phyloP scores from a whole-genome alignment of 2,797 vertebrate species.

The Macropodus opercularis region DNA sequence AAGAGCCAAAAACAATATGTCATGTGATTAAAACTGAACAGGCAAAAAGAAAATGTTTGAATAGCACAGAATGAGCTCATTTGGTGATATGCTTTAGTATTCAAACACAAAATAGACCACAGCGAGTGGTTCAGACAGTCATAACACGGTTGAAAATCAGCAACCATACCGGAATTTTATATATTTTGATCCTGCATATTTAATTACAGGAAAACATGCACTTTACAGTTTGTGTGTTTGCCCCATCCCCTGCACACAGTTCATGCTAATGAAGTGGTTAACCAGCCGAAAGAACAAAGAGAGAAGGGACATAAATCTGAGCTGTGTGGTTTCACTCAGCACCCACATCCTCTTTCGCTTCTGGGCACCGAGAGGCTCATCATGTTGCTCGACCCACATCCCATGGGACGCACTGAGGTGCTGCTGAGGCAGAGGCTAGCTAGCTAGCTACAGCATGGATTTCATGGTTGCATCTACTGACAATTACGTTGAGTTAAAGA shows the following conservation, averaged over 20 bases:
- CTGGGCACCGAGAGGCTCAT: slow-evolving; percentile 11
- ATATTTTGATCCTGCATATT: no score
- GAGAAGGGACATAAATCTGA: slow-evolving; percentile 1
- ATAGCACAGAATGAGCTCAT: no score
- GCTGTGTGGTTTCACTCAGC: slow-evolving; percentile 14
- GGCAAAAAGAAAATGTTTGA: no score
- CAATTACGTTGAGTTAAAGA: neutral
- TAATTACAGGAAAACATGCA: no score
- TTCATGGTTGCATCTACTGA: slow-evolving; percentile 23
- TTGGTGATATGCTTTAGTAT: no score
- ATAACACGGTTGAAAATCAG: no score
- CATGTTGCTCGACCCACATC: neutral
- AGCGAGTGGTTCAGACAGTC: no score
- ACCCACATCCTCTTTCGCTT: slow-evolving; percentile 45
- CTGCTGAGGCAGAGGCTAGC: slow-evolving; percentile 25
- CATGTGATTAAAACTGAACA: no score
- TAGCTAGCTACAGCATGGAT: slow-evolving; percentile 18
- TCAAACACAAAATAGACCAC: no score
- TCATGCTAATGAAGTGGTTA: slow-evolving; percentile 42
- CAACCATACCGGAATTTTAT: no score
- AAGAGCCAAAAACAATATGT: no score
- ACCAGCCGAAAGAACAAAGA: slow-evolving; percentile 47
- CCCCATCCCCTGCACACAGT: neutral
- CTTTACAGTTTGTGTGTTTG: slow-evolving; percentile 31
- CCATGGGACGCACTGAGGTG: neutral